Evolutionary conservation across 2,113 vertebrate species (phyloP), one percentile per base, ranked within the genome.

Genomic region (Platysteira castanea): DNA sequence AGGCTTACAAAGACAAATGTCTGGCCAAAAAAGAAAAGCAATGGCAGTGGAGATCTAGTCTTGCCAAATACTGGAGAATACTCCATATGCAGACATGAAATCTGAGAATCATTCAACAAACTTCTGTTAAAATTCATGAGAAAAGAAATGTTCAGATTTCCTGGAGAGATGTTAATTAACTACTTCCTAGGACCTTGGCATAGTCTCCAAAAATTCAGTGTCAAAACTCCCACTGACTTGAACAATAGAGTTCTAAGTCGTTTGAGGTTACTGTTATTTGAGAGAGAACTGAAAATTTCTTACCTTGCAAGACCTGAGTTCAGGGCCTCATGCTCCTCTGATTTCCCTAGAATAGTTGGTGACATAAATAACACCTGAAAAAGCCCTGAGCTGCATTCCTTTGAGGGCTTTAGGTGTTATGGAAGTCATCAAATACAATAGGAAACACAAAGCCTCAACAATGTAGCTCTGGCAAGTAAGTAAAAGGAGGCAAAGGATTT

Each of bases 341-440:
- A 84, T 90, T 93, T 82, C 56, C 61, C 57, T 79, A 60, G 73
- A 93, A 92, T 33, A 84, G n/a, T 30, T 92, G 59, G 65, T 89
- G 76, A 53, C 80, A 80, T 77, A 94, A 95, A 86, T 92, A 91
- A 90, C 87, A 95, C 57, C 96, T 80, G 79, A 31, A 87, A 35
- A 33, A 93, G 61, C 74, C 64, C 69, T 10, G 61, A 92, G 63
- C 28, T 93, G 54, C 87, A 42, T 89, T 88, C 57, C 49, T 84
- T 28, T 1, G 46, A 69, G 67, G 20, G 35, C 33, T 77, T 70
- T 65, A 16, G 2, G 41, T 85, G 65, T 85, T 82, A 59, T 50
- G 39, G 69, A 89, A 92, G 59, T 71, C 52, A 89, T 82, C 76
- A 74, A 67, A 60, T 52, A 46, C 47, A 84, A 60, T 1, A 82